Conservation (phyloP, 2,113 vertebrate genomes). For the Phylloscopus trochilus region DNA sequence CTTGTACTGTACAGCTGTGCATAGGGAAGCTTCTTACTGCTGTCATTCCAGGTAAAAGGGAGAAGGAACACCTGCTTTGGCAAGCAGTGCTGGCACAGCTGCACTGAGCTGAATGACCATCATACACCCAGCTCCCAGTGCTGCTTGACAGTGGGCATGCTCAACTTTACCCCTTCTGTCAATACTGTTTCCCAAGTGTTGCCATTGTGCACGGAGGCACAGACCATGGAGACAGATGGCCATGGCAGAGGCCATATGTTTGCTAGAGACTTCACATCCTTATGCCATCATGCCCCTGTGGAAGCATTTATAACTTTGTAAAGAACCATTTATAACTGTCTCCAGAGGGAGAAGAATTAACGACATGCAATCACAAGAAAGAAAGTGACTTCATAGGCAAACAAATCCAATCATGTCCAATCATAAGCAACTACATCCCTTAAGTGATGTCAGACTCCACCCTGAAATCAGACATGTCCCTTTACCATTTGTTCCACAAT, state of each 20-base stretch:
- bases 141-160: rapidly evolving
- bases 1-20: rapidly evolving
- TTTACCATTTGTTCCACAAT: conserved; percentile 15
- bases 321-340: neutral
- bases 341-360: neutral
- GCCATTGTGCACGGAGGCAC: neutral
- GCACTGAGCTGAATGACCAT: neutral
- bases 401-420: neutral
- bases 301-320: neutral
- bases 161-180: neutral
- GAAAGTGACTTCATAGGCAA: neutral
- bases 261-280: neutral
- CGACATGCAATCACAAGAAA: neutral
- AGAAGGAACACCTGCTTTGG: rapidly evolving
- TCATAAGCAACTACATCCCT: neutral
- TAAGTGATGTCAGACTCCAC: neutral
- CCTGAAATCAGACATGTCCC: neutral
- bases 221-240: neutral
- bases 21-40: neutral
- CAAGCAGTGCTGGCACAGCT: neutral
- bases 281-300: neutral
- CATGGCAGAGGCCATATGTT: neutral
- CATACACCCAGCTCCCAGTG: neutral
- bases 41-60: neutral
- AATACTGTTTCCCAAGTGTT: neutral